A percentile compares a stretch with the other conserved stretches of the same genome.
Evolutionary conservation across 1,140 invertebrate genomes (phyloP).

Genomic region (Drosophila teissieri): DNA sequence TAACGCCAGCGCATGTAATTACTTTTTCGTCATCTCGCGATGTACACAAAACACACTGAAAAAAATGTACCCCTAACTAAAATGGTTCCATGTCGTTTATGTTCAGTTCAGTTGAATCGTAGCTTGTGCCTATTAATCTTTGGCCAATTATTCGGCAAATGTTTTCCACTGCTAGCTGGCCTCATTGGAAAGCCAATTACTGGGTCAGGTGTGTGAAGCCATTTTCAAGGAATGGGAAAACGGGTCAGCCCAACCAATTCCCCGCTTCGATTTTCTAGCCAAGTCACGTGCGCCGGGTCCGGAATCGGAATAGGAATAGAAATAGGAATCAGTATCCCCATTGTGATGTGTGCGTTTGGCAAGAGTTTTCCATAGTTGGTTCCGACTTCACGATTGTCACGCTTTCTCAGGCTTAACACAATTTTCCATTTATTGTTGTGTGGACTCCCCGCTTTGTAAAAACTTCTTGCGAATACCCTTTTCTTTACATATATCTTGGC

Average conservation of each 20-base stretch:
- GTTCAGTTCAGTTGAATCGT: too few species aligned
- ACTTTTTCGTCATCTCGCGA: too few species aligned
- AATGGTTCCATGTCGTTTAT: too few species aligned
- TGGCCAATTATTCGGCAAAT: conserved; percentile 1
- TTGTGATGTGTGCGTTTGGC: conserved; percentile 17
- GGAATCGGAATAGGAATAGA: conserved; percentile 6
- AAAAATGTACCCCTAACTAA: too few species aligned
- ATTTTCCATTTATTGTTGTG: conserved; percentile 62
- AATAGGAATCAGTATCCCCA: conserved; percentile 28
- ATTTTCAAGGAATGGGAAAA: conserved; percentile 1
- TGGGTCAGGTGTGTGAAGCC: conserved; percentile 18
- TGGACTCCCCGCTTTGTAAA: neutral
- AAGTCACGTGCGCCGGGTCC: conserved; percentile 57
- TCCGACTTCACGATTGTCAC: conserved; percentile 11
- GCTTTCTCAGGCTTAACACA: conserved; percentile 56
- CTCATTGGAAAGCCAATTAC: conserved; percentile 66
- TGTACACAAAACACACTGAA: too few species aligned
- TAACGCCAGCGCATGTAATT: too few species aligned
- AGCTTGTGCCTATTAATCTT: neutral
- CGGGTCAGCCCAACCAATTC: conserved; percentile 36
- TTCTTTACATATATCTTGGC: conserved; percentile 71
- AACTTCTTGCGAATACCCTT: neutral
- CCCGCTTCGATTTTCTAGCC: conserved; percentile 29
- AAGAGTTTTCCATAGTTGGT: conserved; percentile 22
- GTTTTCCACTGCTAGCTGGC: neutral